Base-by-base conservation (phyloP, 2,797 vertebrate species). In the Tachyglossus aculeatus region DNA sequence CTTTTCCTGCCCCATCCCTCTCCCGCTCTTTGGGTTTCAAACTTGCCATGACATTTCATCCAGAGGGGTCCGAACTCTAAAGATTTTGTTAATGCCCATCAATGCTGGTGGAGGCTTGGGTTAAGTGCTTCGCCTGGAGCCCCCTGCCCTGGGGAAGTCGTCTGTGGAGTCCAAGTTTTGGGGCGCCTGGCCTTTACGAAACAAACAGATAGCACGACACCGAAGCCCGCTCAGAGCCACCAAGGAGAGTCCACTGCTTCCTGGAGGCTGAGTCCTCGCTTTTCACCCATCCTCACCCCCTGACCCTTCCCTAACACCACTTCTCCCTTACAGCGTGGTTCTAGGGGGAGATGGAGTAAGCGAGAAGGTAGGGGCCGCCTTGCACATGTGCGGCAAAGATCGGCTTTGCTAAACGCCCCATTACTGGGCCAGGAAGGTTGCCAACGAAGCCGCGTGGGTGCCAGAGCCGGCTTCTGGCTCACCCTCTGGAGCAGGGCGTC, bases 21-120 rank as follows among this genome's bases (percentile, higher is more conserved):
- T 79, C 62, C 53, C 60, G 77, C 47, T 86, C 78, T 75, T 86
- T 87, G 41, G 82, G 87, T 84, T 86, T 80, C 76, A 57, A 38
- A 79, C 77, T 87, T 83, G 78, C 91, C 89, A 88, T 85, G 91
- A 93, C 93, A 93, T 94, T 94, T 94, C 93, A 93, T 85, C 82
- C 71, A 57, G 78, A 89, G 76, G 77, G 59, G 82, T 89, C 81
- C 86, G 73, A 88, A 82, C 71, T 88, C 68, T 83, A 62, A 85
- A 90, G 77, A 73, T 82, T 85, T 77, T 78, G 51, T 74, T 79
- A 69, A 48, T 60, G 54, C 74, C 69, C 15, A 79, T 77, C 67
- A 16, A 75, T 54, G 71, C 78, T 75, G 84, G 62, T 86, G 78
- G 59, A 31, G 68, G 68, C 77, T 82, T 51, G 0, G 3, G 77